Base-by-base conservation (phyloP, 2,888 invertebrate genomes). In the Cephus rjabovi region DNA sequence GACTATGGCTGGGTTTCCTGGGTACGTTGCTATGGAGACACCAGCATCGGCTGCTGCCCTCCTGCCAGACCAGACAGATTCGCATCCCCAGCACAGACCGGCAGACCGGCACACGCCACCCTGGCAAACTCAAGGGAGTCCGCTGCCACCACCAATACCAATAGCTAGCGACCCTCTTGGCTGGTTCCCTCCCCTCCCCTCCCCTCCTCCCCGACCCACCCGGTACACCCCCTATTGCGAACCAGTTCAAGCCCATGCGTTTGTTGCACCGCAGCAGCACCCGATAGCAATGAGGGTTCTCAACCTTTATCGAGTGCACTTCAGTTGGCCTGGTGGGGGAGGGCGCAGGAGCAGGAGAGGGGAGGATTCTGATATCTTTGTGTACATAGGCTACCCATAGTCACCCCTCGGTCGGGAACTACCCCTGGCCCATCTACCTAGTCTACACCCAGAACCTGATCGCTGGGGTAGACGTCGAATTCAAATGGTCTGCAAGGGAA, bases 21-120 rank as follows among this genome's bases (percentile, higher is more conserved):
- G 91, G 89, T 91, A 87, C 85, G 91, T 91, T 87, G 89, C 89
- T 86, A 91, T 91, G 90, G 79, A 87, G 84, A 90, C 90, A 74
- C 74, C 74, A 34, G 74, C 74, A 74, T 74, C 71, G 76, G 84
- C 82, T 83, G 87, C 87, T 87, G 88, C 87, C 88, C 76, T 76
- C 76, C 86, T 87, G 85, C 83, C 87, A 87, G 86, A 87, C 76
- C 84, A 89, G 88, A 86, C 89, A 89, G 89, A 89, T 88, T 89
- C 89, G 87, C 87, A 85, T 83, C 80, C 77, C 77, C 88, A 87
- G 83, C 87, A 56, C 23, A 80, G 85, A 83, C 84, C 79, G 80
- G 78, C 79, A 79, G 80, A 80, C 79, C 79, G 75, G 81, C 75
- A 30, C 75, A 34, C 40, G 34, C 73, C 71, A 23, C 34, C 69